These are phyloP conservation scores for Toxotes chatareus DNA, from an alignment of 2,113 vertebrate species.

Conservation along the genomic window DNA sequence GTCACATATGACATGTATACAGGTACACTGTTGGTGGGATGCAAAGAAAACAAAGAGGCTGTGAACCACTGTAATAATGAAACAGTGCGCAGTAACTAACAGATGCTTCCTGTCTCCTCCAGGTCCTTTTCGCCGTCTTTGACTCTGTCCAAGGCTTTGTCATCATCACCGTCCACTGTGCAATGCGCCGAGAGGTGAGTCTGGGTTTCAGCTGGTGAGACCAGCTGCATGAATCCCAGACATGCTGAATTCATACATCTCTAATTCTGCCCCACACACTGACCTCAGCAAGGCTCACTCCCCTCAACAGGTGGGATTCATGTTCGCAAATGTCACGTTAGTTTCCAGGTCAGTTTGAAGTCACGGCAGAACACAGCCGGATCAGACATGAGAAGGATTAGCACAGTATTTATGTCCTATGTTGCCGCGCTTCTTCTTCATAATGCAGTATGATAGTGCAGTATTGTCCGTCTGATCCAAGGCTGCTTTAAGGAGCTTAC, in stretches of 20 bases:
- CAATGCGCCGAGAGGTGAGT: conserved; percentile 96
- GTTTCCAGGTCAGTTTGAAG: conserved; percentile 57
- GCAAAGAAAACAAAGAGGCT: background rate
- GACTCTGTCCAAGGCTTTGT: conserved; percentile 98
- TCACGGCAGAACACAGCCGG: conserved; percentile 43
- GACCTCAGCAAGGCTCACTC: background rate
- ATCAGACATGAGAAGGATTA: conserved; percentile 69
- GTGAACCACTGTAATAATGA: background rate
- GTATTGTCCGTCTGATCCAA: conserved; percentile 76
- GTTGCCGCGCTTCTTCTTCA: conserved; percentile 45
- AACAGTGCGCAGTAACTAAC: background rate
- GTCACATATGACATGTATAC: background rate
- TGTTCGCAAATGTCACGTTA: conserved; percentile 59
- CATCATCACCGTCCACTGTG: conserved; percentile 97
- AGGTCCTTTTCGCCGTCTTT: conserved; percentile 95
- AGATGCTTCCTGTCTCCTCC: conserved; percentile 68
- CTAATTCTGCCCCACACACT: background rate
- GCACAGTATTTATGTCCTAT: conserved; percentile 47
- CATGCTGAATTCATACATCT: background rate
- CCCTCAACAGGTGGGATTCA: conserved; percentile 37
- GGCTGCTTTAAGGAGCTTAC: conserved; percentile 77
- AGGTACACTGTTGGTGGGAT: background rate
- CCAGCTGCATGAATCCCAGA: background rate
- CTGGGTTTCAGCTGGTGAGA: background rate
- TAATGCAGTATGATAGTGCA: conserved; percentile 67